phyloP scores from a whole-genome alignment of 2,113 vertebrate genomes.

The Spea bombifrons region DNA sequence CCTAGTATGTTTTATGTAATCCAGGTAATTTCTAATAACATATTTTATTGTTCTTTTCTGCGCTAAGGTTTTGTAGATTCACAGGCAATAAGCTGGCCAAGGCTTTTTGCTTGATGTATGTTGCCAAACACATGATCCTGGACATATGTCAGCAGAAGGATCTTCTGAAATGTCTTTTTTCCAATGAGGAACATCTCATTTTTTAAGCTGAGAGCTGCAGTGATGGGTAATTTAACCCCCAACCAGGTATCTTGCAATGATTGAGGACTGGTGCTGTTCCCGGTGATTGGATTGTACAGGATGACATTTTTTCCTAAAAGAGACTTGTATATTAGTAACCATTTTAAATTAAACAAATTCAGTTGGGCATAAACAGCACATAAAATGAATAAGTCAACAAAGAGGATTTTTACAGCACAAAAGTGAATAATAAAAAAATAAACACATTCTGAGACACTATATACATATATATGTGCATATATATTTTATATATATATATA shows the following conservation, averaged over 20 bases:
- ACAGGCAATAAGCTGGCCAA: conserved; percentile 13
- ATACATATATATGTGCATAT: no score
- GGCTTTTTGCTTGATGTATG: conserved; percentile 30
- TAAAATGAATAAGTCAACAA: no score
- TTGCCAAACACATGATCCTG: conserved; percentile 37
- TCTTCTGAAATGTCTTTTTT: conserved; percentile 40
- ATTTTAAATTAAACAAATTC: no score
- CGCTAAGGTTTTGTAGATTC: background rate
- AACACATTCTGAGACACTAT: no score
- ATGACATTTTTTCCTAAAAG: conserved; percentile 25
- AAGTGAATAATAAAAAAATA: no score
- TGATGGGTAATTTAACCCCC: conserved; percentile 37
- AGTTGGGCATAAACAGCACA: no score
- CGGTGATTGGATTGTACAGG: conserved; percentile 15
- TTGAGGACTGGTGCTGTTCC: conserved; percentile 31
- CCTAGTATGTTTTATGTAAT: no score
- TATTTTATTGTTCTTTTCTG: no score
- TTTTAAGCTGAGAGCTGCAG: conserved; percentile 32
- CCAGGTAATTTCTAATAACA: no score
- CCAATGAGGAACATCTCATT: conserved; percentile 42
- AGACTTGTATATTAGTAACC: background rate
- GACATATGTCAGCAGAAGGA: conserved; percentile 31
- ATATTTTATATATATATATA: no score
- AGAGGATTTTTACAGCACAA: no score
- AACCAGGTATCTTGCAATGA: conserved; percentile 34